These are phyloP conservation scores for Sycobia sp. DNA, from an alignment of 1,140 invertebrate species.

Conservation along the genomic window DNA sequence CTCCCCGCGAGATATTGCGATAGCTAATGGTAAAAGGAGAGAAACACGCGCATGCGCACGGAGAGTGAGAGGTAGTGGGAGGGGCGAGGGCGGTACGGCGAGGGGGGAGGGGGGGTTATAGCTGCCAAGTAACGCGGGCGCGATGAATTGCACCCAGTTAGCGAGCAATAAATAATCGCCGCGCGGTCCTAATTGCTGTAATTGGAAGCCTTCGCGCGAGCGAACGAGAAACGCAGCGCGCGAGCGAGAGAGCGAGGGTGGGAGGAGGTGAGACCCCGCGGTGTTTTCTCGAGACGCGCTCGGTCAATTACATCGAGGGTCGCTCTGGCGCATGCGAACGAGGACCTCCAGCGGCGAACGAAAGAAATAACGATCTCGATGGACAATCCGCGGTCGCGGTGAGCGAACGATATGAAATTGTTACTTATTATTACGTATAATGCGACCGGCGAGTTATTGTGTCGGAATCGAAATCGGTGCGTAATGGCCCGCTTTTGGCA, in stretches of 20 bases:
- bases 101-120: not conserved
- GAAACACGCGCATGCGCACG: not conserved
- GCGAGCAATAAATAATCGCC: constrained; percentile 17
- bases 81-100: not conserved
- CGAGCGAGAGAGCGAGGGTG: too few species aligned
- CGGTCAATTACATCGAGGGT: too few species aligned
- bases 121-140: not conserved
- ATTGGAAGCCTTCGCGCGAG: constrained; percentile 19
- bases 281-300: too few species aligned
- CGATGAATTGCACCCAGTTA: constrained; percentile 19
- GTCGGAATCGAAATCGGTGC: too few species aligned
- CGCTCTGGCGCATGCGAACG: too few species aligned
- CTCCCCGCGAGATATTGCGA: too few species aligned
- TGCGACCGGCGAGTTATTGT: too few species aligned
- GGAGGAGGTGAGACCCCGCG: too few species aligned
- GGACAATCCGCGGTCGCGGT: not conserved
- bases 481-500: too few species aligned
- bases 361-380: not conserved
- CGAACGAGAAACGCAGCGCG: not conserved
- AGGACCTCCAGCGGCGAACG: too few species aligned
- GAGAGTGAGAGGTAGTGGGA: not conserved
- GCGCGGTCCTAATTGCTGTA: constrained; percentile 20
- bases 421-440: too few species aligned
- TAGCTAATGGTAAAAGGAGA: not conserved
- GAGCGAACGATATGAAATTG: too few species aligned